Evolutionary conservation across 2,888 invertebrate species (phyloP).

Genomic region (Pedicia rivosa): DNA sequence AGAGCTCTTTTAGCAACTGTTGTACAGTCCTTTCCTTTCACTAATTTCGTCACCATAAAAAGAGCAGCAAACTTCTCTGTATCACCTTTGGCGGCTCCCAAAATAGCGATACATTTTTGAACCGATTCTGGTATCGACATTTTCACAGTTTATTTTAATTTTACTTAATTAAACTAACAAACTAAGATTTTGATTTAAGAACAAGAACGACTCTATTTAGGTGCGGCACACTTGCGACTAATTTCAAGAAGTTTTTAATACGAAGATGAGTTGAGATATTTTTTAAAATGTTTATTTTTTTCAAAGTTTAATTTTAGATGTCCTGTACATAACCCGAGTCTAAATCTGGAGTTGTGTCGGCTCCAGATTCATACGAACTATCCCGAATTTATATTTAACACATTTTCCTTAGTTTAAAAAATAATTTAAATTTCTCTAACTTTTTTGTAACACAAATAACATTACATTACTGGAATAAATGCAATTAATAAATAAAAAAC

Average conservation of each 20-base stretch:
- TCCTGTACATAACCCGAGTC: conserved; percentile 3
- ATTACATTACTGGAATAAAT: no score
- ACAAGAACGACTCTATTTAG: background rate
- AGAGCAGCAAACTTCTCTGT: conserved; percentile 84
- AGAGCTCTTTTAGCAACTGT: conserved; percentile 60
- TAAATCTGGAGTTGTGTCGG: conserved; percentile 7
- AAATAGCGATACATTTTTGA: conserved; percentile 65
- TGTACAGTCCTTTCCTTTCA: conserved; percentile 68
- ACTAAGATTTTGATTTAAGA: background rate
- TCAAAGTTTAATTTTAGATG: conserved; percentile 5
- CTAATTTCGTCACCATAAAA: conserved; percentile 81
- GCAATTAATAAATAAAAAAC: no score
- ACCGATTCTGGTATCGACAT: conserved; percentile 57
- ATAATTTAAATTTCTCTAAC: no score
- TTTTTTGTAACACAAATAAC: no score
- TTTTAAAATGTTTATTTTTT: background rate
- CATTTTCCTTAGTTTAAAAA: no score
- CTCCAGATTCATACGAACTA: background rate
- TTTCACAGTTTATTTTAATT: background rate
- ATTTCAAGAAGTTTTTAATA: background rate
- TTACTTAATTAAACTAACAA: background rate
- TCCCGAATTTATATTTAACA: background rate
- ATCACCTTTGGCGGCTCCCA: conserved; percentile 66
- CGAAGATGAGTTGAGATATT: background rate
- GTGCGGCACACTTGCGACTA: background rate